Conservation (phyloP, 2,888 invertebrate genomes). For the Tachina lurida region DNA sequence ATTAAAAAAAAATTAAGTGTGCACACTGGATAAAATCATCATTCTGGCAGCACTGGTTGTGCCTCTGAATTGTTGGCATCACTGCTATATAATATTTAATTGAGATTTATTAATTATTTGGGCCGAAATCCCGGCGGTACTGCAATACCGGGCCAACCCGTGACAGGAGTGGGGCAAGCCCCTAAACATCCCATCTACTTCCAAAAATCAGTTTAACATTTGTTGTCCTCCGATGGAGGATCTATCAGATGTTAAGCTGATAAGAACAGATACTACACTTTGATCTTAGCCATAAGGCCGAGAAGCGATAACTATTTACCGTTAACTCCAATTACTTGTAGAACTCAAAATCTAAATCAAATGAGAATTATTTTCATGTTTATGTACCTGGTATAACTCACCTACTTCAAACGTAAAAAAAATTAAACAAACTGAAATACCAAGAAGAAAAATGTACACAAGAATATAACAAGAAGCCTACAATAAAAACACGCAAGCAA, state of each 20-base stretch:
- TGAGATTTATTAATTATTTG: constrained; percentile 63
- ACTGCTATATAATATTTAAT: too few relatives aligned
- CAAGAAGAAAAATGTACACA: too few relatives aligned
- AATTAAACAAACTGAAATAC: too few relatives aligned
- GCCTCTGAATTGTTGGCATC: too few relatives aligned
- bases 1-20: too few relatives aligned
- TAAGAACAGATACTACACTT: constrained; percentile 70
- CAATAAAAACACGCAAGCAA: too few relatives aligned
- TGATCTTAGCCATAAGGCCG: constrained; percentile 68
- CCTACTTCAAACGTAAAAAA: too few relatives aligned
- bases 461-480: too few relatives aligned
- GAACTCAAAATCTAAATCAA: not conserved
- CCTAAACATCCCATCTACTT: constrained; percentile 83
- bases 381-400: too few relatives aligned
- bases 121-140: constrained; percentile 72
- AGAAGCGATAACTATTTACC: constrained; percentile 52
- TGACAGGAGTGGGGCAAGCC: constrained; percentile 71
- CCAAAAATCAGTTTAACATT: constrained; percentile 80
- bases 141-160: constrained; percentile 70
- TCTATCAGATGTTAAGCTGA: constrained; percentile 70
- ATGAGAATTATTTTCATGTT: constrained; percentile 32
- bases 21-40: too few relatives aligned
- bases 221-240: constrained; percentile 72
- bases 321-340: constrained; percentile 22
- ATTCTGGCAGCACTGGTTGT: too few relatives aligned